Evolutionary conservation across 2,888 invertebrate genomes (phyloP).

Genomic region (Cryptus armator): DNA sequence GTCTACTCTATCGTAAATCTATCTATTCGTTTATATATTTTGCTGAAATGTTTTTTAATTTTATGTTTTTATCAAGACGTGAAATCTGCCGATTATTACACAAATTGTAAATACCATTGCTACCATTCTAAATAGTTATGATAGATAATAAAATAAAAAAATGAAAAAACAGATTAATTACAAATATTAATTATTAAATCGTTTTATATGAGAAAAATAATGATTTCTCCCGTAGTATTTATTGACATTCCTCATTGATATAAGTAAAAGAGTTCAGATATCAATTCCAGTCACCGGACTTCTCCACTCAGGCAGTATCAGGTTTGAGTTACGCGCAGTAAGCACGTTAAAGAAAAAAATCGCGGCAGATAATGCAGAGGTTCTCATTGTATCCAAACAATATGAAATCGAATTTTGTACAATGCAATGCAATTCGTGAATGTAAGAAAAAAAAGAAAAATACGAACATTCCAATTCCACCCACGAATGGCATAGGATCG

Average conservation of each 20-base stretch:
- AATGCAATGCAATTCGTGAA: neutral
- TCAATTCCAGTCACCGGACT: neutral
- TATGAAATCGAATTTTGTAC: neutral
- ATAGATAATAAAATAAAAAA: too few species aligned
- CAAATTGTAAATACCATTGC: too few species aligned
- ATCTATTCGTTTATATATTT: neutral
- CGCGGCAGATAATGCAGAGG: neutral
- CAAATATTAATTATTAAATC: neutral
- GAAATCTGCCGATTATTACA: too few species aligned
- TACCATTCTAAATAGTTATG: too few species aligned
- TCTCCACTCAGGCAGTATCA: neutral
- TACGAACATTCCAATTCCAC: conserved; percentile 92
- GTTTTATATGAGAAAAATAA: neutral
- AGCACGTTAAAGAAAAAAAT: neutral
- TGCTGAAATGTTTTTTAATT: too few species aligned
- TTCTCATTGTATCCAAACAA: neutral
- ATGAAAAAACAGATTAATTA: neutral
- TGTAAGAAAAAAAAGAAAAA: conserved; percentile 25
- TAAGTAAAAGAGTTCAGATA: neutral
- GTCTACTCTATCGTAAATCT: neutral
- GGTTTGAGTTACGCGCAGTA: neutral
- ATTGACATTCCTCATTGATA: neutral
- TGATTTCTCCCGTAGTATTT: neutral
- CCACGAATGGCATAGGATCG: conserved; percentile 90
- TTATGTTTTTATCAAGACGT: too few species aligned